Base-by-base conservation (phyloP, 2,797 vertebrate species). In the Tenualosa thibaudeaui region DNA sequence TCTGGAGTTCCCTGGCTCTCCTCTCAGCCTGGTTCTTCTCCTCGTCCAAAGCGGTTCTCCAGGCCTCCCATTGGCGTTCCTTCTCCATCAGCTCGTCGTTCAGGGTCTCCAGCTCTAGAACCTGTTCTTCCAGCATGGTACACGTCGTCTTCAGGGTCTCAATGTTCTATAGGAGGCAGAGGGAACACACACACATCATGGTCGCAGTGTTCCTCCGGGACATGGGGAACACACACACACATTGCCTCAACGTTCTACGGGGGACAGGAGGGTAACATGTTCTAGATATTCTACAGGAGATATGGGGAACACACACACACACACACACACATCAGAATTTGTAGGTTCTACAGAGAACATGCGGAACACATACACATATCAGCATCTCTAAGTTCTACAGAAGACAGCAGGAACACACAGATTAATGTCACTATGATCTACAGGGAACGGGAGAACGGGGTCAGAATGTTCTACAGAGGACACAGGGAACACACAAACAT, bases 121-220 rank as follows among this genome's bases (percentile, higher is more conserved):
- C 97, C 94, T 99, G 98, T 91, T 99, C 98, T 91, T 99, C 98
- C 93, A 99, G 92, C 98, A 99, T 99, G 3, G 98, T 99, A 93
- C 98, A 99, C 0, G 98, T 99, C 84, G 98, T 99, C 95, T 99
- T 99, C 94, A 99, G 95, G 3, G 98, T 98, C 95, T 99, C 98
- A 86, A 99, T 97, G 86, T 98, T 75, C 68, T 75, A 75, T 31
- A 40, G 37, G 37, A 31, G 0, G 24, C 58, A 60, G 3, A 22
- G 22, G 10, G 24, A 75, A 75, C 68, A 95, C 46, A 87, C 75
- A 86, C 68, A 86, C 53, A 3, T 53, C 12, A 22, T 8, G 19
- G 17, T 60, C 31, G 17, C 40, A 81, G 5, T 65, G 54, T 60
- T 81, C 31, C 81, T 85, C 50, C 26, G 75, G 7, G 50, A 51